Evolutionary conservation across 2,888 invertebrate genomes (phyloP).

Genomic region (Drosophila tripunctata): DNA sequence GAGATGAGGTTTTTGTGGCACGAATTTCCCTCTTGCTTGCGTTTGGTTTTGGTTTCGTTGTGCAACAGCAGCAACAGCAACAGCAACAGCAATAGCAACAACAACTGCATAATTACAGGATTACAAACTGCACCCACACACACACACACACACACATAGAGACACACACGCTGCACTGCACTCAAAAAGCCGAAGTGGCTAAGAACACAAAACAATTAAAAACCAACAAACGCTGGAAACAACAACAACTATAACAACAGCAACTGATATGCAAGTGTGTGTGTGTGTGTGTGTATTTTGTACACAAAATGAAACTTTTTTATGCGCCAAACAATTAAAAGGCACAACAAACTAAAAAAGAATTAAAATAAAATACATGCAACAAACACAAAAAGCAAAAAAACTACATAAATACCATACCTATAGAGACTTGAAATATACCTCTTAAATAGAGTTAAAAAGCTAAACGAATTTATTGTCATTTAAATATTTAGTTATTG

Average conservation of each 20-base stretch:
- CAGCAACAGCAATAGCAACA: constrained; percentile 64
- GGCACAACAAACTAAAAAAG: constrained; percentile 69
- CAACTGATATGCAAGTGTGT: constrained; percentile 23
- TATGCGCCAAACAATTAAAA: constrained; percentile 76
- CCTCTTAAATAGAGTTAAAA: no score
- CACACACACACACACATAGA: constrained; percentile 15
- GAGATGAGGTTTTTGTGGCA: constrained; percentile 33
- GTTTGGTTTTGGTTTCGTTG: constrained; percentile 46
- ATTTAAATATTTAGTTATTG: no score
- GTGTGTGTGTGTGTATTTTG: constrained; percentile 41
- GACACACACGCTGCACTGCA: constrained; percentile 56
- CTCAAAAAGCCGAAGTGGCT: constrained; percentile 79
- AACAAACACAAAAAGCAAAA: constrained; percentile 4
- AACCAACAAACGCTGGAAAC: constrained; percentile 70
- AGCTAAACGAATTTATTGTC: background rate
- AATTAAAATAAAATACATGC: constrained; percentile 59
- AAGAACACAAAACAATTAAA: constrained; percentile 80
- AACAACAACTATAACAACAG: constrained; percentile 34
- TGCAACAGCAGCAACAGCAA: constrained; percentile 50
- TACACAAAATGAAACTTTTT: constrained; percentile 75
- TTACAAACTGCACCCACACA: constrained; percentile 69
- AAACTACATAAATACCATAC: constrained; percentile 5
- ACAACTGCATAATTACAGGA: constrained; percentile 78
- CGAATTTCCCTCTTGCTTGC: constrained; percentile 6
- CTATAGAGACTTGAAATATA: background rate